Conservation (phyloP, 2,113 vertebrate species). For the Sphyrna mokarran region DNA sequence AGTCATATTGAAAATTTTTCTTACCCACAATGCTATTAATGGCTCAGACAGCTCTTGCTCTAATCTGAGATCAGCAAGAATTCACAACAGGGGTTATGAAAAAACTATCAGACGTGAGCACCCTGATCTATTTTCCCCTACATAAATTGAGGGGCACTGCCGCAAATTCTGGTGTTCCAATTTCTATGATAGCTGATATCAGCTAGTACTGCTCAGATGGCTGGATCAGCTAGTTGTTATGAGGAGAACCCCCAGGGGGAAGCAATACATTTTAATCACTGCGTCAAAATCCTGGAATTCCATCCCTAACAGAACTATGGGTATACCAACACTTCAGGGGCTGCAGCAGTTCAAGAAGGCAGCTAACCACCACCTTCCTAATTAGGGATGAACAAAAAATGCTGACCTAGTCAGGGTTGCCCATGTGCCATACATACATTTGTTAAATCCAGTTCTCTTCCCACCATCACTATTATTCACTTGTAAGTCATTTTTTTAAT, state of each 20-base stretch:
- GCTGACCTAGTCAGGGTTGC: too few species aligned
- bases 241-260: neutral
- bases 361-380: too few species aligned
- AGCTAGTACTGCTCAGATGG: neutral
- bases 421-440: too few species aligned
- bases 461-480: neutral
- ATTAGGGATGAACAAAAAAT: too few species aligned
- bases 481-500: neutral
- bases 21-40: neutral
- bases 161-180: neutral
- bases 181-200: neutral
- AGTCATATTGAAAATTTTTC: neutral
- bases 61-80: too few species aligned
- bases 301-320: too few species aligned
- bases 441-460: neutral
- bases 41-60: too few species aligned
- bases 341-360: too few species aligned
- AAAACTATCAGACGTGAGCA: neutral
- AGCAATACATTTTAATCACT: neutral
- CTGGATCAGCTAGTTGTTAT: neutral
- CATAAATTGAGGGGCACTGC: neutral
- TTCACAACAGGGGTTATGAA: neutral
- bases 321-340: too few species aligned
- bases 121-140: neutral
- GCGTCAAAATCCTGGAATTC: too few species aligned